Conservation (phyloP, 2,113 vertebrate genomes). For the Hippocampus barbouri region DNA sequence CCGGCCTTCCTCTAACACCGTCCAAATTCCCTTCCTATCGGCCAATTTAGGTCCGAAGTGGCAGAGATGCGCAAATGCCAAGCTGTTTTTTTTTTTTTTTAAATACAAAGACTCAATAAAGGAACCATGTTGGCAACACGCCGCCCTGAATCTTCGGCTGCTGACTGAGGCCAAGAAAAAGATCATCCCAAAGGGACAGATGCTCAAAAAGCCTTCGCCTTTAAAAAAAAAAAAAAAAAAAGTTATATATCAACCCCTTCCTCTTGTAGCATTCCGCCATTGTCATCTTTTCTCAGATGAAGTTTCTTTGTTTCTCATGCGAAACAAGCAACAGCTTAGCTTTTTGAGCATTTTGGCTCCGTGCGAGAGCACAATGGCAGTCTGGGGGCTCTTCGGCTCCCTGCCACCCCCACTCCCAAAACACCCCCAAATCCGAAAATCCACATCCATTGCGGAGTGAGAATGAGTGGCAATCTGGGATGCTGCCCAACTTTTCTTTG, state of each 20-base stretch:
- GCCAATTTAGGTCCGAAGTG: constrained; percentile 77
- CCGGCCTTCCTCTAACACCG: constrained; percentile 72
- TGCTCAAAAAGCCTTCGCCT: constrained; percentile 49
- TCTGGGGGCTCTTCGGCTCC: constrained; percentile 54
- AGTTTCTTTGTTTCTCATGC: constrained; percentile 82
- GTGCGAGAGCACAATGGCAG: constrained; percentile 58
- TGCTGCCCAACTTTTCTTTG: constrained; percentile 63
- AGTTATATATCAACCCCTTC: constrained; percentile 27
- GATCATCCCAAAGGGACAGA: constrained; percentile 72
- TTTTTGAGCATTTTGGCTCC: constrained; percentile 67
- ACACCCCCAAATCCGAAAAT: constrained; percentile 49
- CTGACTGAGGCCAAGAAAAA: constrained; percentile 66
- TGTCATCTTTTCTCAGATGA: constrained; percentile 84
- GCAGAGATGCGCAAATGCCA: constrained; percentile 63
- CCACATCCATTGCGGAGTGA: constrained; percentile 22
- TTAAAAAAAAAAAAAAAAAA: constrained; percentile 33
- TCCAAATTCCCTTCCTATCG: constrained; percentile 76
- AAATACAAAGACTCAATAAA: constrained; percentile 64
- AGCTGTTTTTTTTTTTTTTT: constrained; percentile 71
- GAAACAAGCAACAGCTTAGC: constrained; percentile 80
- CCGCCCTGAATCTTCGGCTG: constrained; percentile 59
- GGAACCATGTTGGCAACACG: constrained; percentile 60
- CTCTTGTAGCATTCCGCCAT: constrained; percentile 38
- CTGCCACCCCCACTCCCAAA: not conserved
- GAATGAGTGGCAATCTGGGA: constrained; percentile 45